Percentiles rank a stretch among this genome's conserved stretches.
Conservation (phyloP, 2,113 vertebrate genomes). For the Pygoscelis adeliae region DNA sequence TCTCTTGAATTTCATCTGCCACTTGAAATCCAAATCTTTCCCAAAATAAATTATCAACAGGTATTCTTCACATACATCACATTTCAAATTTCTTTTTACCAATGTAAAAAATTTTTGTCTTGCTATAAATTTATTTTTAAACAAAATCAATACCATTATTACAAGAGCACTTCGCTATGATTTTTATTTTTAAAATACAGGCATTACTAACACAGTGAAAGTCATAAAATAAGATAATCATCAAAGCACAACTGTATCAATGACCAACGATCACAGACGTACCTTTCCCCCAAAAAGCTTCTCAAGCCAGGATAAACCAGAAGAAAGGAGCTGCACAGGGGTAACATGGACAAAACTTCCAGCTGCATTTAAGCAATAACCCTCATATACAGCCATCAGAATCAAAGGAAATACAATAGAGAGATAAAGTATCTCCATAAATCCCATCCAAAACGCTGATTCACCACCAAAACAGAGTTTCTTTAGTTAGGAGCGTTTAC, state of each 20-base stretch:
- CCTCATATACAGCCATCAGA: not conserved
- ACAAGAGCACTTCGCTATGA: not conserved
- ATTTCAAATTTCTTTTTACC: not conserved
- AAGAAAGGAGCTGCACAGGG: not conserved
- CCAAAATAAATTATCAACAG: not conserved
- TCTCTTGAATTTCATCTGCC: not conserved
- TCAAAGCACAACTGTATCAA: not conserved
- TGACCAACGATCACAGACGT: not conserved
- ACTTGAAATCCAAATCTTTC: not conserved
- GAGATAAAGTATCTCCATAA: not conserved
- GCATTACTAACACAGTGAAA: not conserved
- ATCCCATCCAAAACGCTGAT: not conserved
- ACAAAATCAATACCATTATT: not conserved
- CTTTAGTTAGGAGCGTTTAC: not conserved
- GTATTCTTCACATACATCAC: not conserved
- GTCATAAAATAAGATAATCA: not conserved
- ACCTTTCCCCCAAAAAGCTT: not conserved
- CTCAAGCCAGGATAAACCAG: not conserved
- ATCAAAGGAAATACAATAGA: not conserved
- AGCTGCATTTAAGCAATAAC: not conserved
- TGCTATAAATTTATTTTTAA: not conserved
- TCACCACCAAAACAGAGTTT: not conserved
- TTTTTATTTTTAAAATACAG: conserved; percentile 24
- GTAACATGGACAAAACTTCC: not conserved
- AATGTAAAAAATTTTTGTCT: not conserved